Percentiles rank a stretch among this genome's conserved stretches.
phyloP scores from a whole-genome alignment of 2,888 invertebrate genomes.

The Sicus ferrugineus region DNA sequence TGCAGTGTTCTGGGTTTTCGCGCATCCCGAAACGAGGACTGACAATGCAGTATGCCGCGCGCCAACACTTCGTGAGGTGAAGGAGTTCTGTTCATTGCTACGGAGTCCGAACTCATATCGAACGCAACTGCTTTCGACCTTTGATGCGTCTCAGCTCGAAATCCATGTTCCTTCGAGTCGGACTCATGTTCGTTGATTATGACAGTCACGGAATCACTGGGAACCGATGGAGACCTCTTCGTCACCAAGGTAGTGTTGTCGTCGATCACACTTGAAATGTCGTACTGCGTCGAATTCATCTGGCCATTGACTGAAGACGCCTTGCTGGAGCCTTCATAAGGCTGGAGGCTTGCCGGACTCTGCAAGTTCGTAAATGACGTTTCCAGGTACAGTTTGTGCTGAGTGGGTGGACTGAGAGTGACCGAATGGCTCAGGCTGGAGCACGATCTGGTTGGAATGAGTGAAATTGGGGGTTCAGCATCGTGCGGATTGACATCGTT shows the following conservation, averaged over 20 bases:
- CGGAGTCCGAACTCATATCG: constrained; percentile 51
- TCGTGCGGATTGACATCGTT: constrained; percentile 50
- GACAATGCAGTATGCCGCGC: constrained; percentile 51
- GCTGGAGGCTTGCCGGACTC: constrained; percentile 62
- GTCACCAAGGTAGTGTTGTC: constrained; percentile 56
- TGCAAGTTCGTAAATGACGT: constrained; percentile 79
- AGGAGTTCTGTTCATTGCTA: constrained; percentile 37
- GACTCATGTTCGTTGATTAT: constrained; percentile 44
- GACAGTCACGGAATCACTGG: constrained; percentile 60
- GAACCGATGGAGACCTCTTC: constrained; percentile 58
- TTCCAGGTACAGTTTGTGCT: constrained; percentile 73
- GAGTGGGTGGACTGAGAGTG: constrained; percentile 66
- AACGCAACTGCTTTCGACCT: constrained; percentile 60
- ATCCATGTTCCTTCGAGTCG: constrained; percentile 13
- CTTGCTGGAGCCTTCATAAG: constrained; percentile 52
- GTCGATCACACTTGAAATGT: constrained; percentile 63
- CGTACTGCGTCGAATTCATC: constrained; percentile 63
- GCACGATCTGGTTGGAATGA: constrained; percentile 62
- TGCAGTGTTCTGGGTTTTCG: constrained; percentile 54
- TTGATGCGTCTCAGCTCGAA: constrained; percentile 34
- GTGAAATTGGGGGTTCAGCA: constrained; percentile 27
- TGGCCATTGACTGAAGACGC: constrained; percentile 63
- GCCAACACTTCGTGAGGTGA: constrained; percentile 46
- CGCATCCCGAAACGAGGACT: constrained; percentile 52
- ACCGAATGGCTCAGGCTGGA: constrained; percentile 62